Percentiles rank a stretch among this genome's conserved stretches.
These are phyloP conservation scores for Mongoloraphidia duomilia DNA, from an alignment of 2,888 invertebrate genomes.

Conservation along the genomic window DNA sequence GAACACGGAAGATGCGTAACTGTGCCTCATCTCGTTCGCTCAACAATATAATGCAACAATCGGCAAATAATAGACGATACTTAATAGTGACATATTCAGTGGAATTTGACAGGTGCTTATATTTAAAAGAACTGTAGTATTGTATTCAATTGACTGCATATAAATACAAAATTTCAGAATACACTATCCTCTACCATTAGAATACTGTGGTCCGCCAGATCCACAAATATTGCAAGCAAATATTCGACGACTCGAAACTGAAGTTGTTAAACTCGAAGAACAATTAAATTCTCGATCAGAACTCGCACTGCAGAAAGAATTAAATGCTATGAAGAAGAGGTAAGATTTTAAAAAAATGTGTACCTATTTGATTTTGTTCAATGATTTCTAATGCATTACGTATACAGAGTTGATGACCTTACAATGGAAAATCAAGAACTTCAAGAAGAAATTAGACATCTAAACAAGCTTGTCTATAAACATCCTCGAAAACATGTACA, in stretches of 20 bases:
- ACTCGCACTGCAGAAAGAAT: not conserved
- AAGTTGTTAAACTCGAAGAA: constrained; percentile 28
- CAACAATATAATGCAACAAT: constrained; percentile 15
- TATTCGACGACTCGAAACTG: constrained; percentile 32
- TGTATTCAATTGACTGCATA: constrained; percentile 5
- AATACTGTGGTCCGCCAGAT: constrained; percentile 38
- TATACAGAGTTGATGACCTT: constrained; percentile 23
- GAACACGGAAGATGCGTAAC: constrained; percentile 26
- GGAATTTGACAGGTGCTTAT: constrained; percentile 35
- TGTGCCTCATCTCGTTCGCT: constrained; percentile 15
- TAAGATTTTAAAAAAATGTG: not conserved
- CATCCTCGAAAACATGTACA: constrained; percentile 17
- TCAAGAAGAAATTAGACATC: constrained; percentile 20
- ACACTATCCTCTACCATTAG: constrained; percentile 37
- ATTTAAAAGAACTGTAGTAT: constrained; percentile 2
- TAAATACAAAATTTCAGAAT: constrained; percentile 25
- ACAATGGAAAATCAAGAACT: constrained; percentile 23
- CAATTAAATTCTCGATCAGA: constrained; percentile 11
- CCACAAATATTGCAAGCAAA: constrained; percentile 33
- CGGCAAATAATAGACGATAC: constrained; percentile 31
- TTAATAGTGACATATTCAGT: constrained; percentile 37
- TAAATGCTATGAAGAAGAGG: constrained; percentile 8
- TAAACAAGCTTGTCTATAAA: constrained; percentile 17
- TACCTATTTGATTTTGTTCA: not conserved
- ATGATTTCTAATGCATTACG: not conserved